These are phyloP conservation scores for Proctacanthus coquilletti DNA, from an alignment of 1,140 invertebrate genomes.

Conservation along the genomic window DNA sequence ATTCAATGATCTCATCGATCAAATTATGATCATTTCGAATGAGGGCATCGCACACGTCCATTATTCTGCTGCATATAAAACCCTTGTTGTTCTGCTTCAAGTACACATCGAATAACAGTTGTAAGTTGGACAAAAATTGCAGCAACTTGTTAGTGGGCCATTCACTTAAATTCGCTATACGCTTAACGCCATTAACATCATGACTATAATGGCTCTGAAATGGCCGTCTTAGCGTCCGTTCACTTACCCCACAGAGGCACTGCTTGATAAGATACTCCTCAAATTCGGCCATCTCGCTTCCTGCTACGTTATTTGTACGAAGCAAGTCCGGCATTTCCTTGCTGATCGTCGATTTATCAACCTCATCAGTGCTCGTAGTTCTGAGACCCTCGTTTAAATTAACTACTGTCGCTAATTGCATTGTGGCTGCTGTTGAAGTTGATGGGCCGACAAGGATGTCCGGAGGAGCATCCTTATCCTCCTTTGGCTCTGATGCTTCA, in stretches of 20 bases:
- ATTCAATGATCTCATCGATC: constrained; percentile 65
- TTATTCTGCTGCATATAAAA: constrained; percentile 59
- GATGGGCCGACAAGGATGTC: neutral
- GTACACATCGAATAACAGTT: constrained; percentile 68
- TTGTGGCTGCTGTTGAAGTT: too few relatives aligned
- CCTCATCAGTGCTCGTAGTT: constrained; percentile 12
- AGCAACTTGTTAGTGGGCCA: constrained; percentile 56
- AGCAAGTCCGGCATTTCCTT: neutral
- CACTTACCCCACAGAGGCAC: constrained; percentile 61
- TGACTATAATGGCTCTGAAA: constrained; percentile 46
- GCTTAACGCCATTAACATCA: constrained; percentile 32
- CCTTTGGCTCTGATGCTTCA: neutral
- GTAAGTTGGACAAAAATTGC: constrained; percentile 64
- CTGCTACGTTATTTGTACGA: too few relatives aligned
- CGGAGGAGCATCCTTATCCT: constrained; percentile 18
- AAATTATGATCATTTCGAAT: constrained; percentile 65
- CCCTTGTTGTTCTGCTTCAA: constrained; percentile 67
- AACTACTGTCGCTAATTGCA: constrained; percentile 14
- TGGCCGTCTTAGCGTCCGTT: constrained; percentile 46
- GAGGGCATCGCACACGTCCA: constrained; percentile 61
- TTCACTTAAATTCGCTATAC: constrained; percentile 40
- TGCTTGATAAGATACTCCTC: constrained; percentile 50
- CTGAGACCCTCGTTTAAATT: too few relatives aligned
- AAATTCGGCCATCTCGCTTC: constrained; percentile 30
- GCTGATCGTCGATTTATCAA: constrained; percentile 4